Percentiles rank a stretch among this genome's conserved stretches.
These are phyloP conservation scores for Temnothorax nylanderi DNA, from an alignment of 1,140 invertebrate species.

Conservation along the genomic window DNA sequence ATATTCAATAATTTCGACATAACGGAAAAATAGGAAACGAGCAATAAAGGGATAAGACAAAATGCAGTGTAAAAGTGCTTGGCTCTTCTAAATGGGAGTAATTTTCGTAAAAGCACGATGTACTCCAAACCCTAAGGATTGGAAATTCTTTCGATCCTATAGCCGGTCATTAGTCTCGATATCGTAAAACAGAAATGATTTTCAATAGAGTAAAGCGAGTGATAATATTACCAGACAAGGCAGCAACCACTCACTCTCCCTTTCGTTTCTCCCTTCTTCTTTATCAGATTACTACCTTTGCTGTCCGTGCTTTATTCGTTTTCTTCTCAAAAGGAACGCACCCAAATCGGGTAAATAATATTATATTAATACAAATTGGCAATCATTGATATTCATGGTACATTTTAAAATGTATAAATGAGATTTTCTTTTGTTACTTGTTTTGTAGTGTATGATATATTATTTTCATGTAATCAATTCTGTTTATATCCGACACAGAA, in stretches of 20 bases:
- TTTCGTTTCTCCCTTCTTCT: not conserved
- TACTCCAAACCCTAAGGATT: not conserved
- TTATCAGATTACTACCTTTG: not conserved
- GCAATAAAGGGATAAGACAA: not conserved
- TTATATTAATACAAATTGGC: slow-evolving; percentile 19
- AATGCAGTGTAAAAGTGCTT: not conserved
- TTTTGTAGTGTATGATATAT: not conserved
- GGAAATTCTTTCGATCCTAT: not conserved
- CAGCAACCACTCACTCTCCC: not conserved
- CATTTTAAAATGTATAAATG: not conserved
- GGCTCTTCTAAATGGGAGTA: slow-evolving; percentile 12
- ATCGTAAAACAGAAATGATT: slow-evolving; percentile 43
- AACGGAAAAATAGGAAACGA: slow-evolving; percentile 11
- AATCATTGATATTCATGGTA: not conserved
- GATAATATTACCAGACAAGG: slow-evolving; percentile 25
- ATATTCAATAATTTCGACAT: slow-evolving; percentile 3
- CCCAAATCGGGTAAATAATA: not conserved
- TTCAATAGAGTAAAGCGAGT: slow-evolving; percentile 28
- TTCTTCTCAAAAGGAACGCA: not conserved
- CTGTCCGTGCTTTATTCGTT: not conserved
- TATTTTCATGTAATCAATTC: not conserved
- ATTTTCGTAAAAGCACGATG: slow-evolving; percentile 22
- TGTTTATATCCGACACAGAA: not conserved
- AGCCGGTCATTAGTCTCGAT: slow-evolving; percentile 36
- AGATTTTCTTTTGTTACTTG: not conserved